Conservation (phyloP, 2,797 vertebrate genomes). For the Acanthornis magna region DNA sequence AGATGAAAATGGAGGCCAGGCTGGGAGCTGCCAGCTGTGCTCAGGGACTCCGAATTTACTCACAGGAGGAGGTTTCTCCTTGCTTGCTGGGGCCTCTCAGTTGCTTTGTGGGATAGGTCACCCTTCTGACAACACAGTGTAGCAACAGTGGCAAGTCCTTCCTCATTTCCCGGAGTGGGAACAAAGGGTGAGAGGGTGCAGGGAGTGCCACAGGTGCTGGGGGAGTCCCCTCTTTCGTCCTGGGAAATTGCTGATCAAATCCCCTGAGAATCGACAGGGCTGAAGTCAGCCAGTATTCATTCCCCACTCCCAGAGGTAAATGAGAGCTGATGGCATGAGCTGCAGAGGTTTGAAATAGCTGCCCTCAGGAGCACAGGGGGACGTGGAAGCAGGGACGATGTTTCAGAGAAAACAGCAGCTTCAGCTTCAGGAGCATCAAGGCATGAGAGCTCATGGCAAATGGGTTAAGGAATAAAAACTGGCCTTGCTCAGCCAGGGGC, state of each 20-base stretch:
- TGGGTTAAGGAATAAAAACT: background rate
- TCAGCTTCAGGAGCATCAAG: background rate
- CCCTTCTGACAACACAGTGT: background rate
- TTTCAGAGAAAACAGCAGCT: background rate
- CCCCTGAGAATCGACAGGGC: background rate
- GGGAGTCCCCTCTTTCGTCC: no score
- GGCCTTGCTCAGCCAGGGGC: background rate
- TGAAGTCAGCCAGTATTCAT: background rate
- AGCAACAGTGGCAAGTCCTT: background rate
- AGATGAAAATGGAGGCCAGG: background rate
- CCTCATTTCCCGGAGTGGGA: accelerated
- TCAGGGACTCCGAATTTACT: background rate
- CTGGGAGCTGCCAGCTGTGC: background rate
- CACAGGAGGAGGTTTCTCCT: background rate
- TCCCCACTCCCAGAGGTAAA: background rate
- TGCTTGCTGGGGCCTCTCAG: background rate
- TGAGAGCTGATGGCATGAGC: background rate
- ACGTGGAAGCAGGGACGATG: background rate
- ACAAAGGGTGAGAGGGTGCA: background rate
- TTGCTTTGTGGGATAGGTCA: background rate
- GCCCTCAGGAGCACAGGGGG: background rate
- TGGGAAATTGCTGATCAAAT: background rate
- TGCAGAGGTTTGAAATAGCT: background rate
- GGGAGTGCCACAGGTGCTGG: background rate
- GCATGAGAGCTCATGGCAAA: background rate